A percentile compares a stretch with the other conserved stretches of the same genome.
Conservation (phyloP, 2,113 vertebrate genomes). For the Gambusia affinis region DNA sequence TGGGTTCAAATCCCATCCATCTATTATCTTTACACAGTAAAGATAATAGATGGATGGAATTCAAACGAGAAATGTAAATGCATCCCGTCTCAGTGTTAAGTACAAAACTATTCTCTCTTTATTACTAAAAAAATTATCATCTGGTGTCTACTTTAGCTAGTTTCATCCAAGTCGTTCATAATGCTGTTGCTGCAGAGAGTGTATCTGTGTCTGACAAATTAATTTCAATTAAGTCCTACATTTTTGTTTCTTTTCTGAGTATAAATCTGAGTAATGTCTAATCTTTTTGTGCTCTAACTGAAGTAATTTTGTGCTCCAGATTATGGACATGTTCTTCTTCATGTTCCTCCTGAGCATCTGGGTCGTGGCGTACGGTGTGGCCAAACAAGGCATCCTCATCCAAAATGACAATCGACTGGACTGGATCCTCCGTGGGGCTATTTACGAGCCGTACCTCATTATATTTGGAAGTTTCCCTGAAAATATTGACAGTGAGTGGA, state of each 20-base stretch:
- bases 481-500: conserved; percentile 87
- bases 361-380: conserved; percentile 96
- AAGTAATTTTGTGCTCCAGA: conserved; percentile 72
- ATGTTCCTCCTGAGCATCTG: conserved; percentile 96
- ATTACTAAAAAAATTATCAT: too few species aligned
- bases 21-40: too few species aligned
- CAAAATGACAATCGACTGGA: conserved; percentile 89
- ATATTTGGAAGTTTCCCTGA: conserved; percentile 91
- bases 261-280: neutral
- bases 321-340: conserved; percentile 98
- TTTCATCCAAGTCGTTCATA: too few species aligned
- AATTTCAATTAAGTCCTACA: neutral
- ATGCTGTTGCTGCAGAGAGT: neutral
- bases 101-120: too few species aligned
- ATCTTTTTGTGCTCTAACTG: neutral
- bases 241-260: neutral
- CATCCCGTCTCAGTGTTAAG: too few species aligned
- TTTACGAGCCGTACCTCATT: conserved; percentile 95
- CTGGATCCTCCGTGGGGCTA: conserved; percentile 90
- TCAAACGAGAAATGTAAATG: too few species aligned
- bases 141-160: too few species aligned
- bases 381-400: conserved; percentile 95
- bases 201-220: neutral
- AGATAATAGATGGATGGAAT: too few species aligned
- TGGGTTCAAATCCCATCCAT: too few species aligned